These are phyloP conservation scores for Crossocerus cetratus DNA, from an alignment of 2,888 invertebrate species.

Conservation along the genomic window DNA sequence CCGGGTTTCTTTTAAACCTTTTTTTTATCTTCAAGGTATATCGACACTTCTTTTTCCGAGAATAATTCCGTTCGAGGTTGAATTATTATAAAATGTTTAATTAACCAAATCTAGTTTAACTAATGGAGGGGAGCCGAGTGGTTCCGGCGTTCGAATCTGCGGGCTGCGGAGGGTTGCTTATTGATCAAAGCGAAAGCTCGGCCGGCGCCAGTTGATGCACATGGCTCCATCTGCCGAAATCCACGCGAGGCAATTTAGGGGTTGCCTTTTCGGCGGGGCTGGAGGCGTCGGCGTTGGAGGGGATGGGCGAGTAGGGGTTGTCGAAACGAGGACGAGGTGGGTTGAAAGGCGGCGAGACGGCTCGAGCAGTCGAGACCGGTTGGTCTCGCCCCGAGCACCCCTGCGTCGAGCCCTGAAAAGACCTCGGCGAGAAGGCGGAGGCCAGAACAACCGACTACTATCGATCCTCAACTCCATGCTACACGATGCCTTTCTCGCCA, in stretches of 20 bases:
- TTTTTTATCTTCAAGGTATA: no score
- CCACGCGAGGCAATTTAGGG: slow-evolving; percentile 62
- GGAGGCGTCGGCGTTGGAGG: slow-evolving; percentile 39
- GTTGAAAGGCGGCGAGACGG: slow-evolving; percentile 60
- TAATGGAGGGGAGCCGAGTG: no score
- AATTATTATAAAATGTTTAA: no score
- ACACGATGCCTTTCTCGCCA: slow-evolving; percentile 61
- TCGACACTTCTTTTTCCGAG: no score
- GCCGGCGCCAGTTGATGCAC: slow-evolving; percentile 38
- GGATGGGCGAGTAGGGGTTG: slow-evolving; percentile 41
- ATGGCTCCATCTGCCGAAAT: slow-evolving; percentile 74
- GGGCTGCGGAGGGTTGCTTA: slow-evolving; percentile 37
- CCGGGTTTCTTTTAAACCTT: no score
- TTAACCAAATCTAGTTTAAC: no score
- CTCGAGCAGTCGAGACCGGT: slow-evolving; percentile 63
- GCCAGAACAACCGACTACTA: slow-evolving; percentile 62
- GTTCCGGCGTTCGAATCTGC: not conserved
- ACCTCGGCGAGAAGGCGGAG: slow-evolving; percentile 15
- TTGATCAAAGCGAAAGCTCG: slow-evolving; percentile 47
- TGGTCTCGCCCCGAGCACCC: slow-evolving; percentile 63
- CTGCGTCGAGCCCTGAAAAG: slow-evolving; percentile 56
- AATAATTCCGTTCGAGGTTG: no score
- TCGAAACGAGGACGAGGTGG: slow-evolving; percentile 45
- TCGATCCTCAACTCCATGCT: slow-evolving; percentile 72
- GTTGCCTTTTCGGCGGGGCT: slow-evolving; percentile 49